These are phyloP conservation scores for Sterrhoptilus dennistouni DNA, from an alignment of 2,113 vertebrate species.

Conservation along the genomic window DNA sequence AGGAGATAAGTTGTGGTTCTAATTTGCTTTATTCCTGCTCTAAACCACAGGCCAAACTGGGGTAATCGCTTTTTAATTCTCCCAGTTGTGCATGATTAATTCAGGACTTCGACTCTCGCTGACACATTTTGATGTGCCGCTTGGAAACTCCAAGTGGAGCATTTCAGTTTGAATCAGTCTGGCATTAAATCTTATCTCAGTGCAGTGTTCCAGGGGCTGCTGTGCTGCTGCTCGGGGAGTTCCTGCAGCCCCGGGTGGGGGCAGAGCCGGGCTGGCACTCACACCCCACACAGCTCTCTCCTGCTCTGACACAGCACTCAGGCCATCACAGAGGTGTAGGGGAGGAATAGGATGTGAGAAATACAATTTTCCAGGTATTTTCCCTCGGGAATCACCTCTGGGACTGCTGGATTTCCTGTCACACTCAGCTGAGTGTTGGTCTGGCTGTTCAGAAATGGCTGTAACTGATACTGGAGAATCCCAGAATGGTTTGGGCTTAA, in stretches of 20 bases:
- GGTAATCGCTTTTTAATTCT: background rate
- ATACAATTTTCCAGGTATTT: background rate
- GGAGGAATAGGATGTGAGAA: background rate
- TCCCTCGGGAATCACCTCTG: background rate
- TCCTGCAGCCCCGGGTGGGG: rapidly evolving
- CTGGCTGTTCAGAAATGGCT: background rate
- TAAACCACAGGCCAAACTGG: background rate
- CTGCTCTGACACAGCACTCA: background rate
- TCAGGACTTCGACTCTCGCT: background rate
- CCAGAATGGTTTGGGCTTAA: background rate
- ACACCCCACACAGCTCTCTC: background rate
- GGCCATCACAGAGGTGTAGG: background rate
- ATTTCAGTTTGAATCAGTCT: background rate
- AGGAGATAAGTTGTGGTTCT: background rate
- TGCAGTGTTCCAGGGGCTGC: background rate
- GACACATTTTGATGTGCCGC: background rate
- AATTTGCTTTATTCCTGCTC: background rate
- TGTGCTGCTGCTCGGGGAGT: background rate
- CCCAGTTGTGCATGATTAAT: background rate
- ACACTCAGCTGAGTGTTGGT: background rate
- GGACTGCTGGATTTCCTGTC: background rate
- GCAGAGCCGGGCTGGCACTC: background rate
- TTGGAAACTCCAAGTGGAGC: background rate
- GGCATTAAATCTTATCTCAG: background rate
- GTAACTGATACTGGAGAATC: background rate